Evolutionary conservation across 2,113 vertebrate species (phyloP).

Genomic region (Poecilia latipinna): DNA sequence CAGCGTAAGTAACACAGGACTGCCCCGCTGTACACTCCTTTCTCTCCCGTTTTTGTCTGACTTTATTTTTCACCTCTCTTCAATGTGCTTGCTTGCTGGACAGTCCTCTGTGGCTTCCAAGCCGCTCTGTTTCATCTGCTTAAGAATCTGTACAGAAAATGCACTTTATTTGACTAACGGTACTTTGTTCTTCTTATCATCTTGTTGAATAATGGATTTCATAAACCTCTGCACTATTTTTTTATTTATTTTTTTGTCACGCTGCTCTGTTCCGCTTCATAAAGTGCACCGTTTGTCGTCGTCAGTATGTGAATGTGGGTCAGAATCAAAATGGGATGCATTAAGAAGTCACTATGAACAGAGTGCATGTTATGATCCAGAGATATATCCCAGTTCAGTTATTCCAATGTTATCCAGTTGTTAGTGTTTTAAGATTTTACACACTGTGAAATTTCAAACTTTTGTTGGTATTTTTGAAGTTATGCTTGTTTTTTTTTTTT

Average conservation of each 20-base stretch:
- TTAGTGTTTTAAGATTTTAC: neutral
- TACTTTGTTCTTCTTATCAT: neutral
- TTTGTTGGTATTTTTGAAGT: neutral
- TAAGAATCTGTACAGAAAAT: neutral
- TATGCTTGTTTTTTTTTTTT: too few relatives aligned
- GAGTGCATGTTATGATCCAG: too few relatives aligned
- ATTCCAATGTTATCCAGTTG: too few relatives aligned
- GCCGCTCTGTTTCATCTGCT: neutral
- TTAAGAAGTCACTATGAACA: too few relatives aligned
- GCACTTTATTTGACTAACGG: neutral
- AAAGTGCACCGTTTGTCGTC: slow-evolving; percentile 1
- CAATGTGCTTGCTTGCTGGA: slow-evolving; percentile 16
- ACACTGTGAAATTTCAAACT: neutral
- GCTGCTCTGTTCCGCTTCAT: slow-evolving; percentile 14
- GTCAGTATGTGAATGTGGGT: neutral
- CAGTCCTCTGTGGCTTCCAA: neutral
- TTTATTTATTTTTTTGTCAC: neutral
- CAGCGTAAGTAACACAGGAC: slow-evolving; percentile 91
- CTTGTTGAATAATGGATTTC: neutral
- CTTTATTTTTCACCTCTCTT: slow-evolving; percentile 12
- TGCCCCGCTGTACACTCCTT: slow-evolving; percentile 42
- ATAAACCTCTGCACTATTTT: neutral
- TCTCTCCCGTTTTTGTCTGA: neutral
- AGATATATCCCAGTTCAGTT: too few relatives aligned
- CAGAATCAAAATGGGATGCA: neutral